A percentile compares a stretch with the other conserved stretches of the same genome.
phyloP scores from a whole-genome alignment of 2,888 invertebrate genomes.

The Bellardia pandia region DNA sequence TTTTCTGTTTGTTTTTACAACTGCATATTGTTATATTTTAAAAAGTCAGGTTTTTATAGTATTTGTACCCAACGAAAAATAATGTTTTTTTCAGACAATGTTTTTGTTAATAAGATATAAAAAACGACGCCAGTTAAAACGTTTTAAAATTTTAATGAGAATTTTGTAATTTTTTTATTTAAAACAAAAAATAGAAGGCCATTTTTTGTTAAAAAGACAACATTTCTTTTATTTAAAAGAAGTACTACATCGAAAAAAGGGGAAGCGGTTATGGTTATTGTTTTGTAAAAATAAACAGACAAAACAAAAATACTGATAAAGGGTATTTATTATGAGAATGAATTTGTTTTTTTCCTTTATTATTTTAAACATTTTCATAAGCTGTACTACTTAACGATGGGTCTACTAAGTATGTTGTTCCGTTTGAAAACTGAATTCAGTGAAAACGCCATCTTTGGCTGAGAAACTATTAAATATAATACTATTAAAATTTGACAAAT shows the following conservation, averaged over 20 bases:
- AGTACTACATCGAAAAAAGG: conserved; percentile 7
- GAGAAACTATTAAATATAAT: no score
- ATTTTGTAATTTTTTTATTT: conserved; percentile 60
- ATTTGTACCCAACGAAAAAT: conserved; percentile 7
- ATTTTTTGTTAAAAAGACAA: conserved; percentile 24
- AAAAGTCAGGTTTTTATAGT: conserved; percentile 34
- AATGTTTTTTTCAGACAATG: conserved; percentile 49
- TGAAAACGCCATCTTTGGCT: no score
- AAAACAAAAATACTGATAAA: conserved; percentile 45
- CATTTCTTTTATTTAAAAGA: conserved; percentile 45
- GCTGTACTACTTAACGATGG: not conserved
- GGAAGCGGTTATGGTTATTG: conserved; percentile 61
- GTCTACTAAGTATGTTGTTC: not conserved
- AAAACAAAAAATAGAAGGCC: conserved; percentile 18
- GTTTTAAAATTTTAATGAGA: conserved; percentile 81
- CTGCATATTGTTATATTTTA: conserved; percentile 53
- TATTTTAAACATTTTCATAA: conserved; percentile 17
- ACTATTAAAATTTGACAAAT: no score
- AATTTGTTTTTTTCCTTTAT: conserved; percentile 34
- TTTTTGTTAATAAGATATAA: conserved; percentile 77
- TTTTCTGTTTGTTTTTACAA: conserved; percentile 39
- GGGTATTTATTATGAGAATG: conserved; percentile 54
- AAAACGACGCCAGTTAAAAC: conserved; percentile 70
- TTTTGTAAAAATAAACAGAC: conserved; percentile 52
- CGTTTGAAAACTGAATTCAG: not conserved